Conservation (phyloP, 2,888 invertebrate genomes). For the Platycnemis pennipes region DNA sequence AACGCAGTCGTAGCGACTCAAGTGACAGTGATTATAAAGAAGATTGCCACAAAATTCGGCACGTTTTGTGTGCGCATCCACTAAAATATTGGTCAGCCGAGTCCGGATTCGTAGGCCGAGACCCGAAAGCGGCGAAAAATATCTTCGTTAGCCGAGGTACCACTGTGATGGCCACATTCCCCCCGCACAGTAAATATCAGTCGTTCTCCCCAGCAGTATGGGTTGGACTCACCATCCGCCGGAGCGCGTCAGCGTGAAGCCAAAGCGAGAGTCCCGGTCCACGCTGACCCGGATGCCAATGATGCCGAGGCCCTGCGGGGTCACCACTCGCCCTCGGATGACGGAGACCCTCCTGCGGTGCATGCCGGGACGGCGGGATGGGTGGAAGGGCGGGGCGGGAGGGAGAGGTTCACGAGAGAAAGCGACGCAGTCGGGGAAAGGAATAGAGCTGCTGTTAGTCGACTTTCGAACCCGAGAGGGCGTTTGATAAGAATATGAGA, state of each 20-base stretch:
- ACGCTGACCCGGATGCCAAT: conserved; percentile 98
- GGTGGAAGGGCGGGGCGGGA: conserved; percentile 71
- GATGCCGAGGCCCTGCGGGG: conserved; percentile 96
- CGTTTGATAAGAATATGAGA: conserved; percentile 11
- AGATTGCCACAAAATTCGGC: too few species aligned
- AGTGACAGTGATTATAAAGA: too few species aligned
- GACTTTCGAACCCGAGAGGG: not conserved
- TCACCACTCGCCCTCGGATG: conserved; percentile 98
- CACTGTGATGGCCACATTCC: too few species aligned
- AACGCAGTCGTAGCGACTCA: too few species aligned
- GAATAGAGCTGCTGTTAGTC: conserved; percentile 53
- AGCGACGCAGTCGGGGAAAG: conserved; percentile 42
- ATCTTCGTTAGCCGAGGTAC: too few species aligned
- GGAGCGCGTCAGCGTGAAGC: conserved; percentile 95
- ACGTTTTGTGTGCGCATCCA: too few species aligned
- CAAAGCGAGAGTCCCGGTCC: conserved; percentile 95
- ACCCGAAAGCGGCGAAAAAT: too few species aligned
- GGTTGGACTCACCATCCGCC: conserved; percentile 93
- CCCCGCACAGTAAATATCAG: too few species aligned
- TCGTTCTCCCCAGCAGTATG: too few species aligned
- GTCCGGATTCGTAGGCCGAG: too few species aligned
- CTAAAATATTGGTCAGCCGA: too few species aligned
- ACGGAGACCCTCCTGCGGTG: conserved; percentile 97
- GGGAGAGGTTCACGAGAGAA: conserved; percentile 49
- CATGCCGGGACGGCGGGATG: conserved; percentile 73